Base-by-base conservation (phyloP, 30 jellyfish, hydroid and myxozoan genomes). In the Hydra vulgaris region DNA sequence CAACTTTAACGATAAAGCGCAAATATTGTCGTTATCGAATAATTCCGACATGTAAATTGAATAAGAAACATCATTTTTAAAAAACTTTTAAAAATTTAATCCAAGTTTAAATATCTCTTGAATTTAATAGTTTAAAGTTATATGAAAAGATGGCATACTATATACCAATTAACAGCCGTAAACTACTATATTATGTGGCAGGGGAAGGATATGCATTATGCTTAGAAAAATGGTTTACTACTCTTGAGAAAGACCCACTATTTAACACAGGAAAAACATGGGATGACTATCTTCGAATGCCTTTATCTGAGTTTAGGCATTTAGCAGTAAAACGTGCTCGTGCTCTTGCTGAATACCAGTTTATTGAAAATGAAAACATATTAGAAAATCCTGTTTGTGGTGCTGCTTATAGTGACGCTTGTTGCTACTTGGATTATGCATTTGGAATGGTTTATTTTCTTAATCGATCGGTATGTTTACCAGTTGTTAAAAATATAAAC, bases 161-260 rank as follows among this genome's bases (percentile, higher is more conserved):
- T 12, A 5, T 40, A 12, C 12, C 61, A 40, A 40, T 23, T 71
- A 27, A 71, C 53, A 12, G 21, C 17, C 27, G 26, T 23, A 71
- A 71, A 27, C 79, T 71, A 18, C 23, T n/a, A 0, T 20, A 23
- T 17, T 53, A 71, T 20, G 7, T 71, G 17, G 79, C 27, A 71
- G 53, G 79, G 17, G 56, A 27, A 23, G 79, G 79, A 23, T 71
- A 71, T 20, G 27, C 83, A 19, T 23, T 16, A 23, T 40, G 72
- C 17, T 21, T 25, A 26, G 83, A 75, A 0, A 75, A 7, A 75
- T 16, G 54, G 73, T 78, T 26, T 53, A 21, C 82, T 17, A 82
- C 95, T 54, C 75, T 89, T 54, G 95, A 85, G 66, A 82, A 81
- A 56, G 97, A 89, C 61, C 95, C 95, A 71, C 81, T 85, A 17